Conservation (phyloP, 1,140 invertebrate species). For the Bombus consobrinus region DNA sequence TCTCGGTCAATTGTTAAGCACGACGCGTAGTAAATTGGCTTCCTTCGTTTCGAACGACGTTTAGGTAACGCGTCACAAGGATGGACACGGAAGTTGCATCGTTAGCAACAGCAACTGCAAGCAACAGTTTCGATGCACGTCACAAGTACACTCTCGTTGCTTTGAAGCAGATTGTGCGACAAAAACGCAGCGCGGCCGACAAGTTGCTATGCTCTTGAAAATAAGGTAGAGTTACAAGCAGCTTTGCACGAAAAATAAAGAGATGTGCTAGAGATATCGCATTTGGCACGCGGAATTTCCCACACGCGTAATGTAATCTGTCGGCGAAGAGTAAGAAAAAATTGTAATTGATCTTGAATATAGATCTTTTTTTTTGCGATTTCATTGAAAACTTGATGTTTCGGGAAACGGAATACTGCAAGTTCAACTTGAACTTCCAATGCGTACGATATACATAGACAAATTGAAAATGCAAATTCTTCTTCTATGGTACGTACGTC, state of each 20-base stretch:
- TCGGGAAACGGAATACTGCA: accelerated
- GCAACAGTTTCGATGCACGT: background rate
- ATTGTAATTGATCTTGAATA: no score
- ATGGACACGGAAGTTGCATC: background rate
- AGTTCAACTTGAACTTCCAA: no score
- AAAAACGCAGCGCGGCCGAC: background rate
- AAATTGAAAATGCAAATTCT: no score
- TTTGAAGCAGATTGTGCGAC: background rate
- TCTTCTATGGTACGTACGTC: no score
- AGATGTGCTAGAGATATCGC: accelerated
- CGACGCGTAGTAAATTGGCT: background rate
- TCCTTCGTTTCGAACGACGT: constrained; percentile 9
- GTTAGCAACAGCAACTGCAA: background rate
- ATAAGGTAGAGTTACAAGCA: background rate
- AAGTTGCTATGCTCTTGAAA: background rate
- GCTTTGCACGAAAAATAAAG: background rate
- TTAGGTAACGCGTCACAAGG: constrained; percentile 12
- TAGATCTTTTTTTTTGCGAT: background rate
- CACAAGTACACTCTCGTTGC: background rate
- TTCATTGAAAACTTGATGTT: background rate
- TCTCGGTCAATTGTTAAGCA: background rate
- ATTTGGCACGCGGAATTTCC: background rate
- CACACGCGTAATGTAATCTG: no score
- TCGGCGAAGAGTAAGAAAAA: no score
- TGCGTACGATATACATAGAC: no score